Percentiles rank a stretch among this genome's conserved stretches.
These are phyloP conservation scores for Urocitellus parryii DNA, from an alignment of 2,113 vertebrate species.

Conservation along the genomic window DNA sequence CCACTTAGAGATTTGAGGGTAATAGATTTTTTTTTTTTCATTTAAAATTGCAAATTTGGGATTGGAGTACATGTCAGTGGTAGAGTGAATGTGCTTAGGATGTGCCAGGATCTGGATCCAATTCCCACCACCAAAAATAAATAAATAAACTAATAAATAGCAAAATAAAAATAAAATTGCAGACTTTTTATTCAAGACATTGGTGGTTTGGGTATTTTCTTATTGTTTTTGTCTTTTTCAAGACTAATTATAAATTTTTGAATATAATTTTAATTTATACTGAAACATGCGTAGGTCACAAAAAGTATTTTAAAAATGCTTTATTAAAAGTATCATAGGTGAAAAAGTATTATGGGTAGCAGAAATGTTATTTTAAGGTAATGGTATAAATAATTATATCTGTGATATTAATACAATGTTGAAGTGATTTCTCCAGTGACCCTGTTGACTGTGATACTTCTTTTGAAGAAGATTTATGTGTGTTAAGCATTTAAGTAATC, in stretches of 20 bases:
- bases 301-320: conserved; percentile 22
- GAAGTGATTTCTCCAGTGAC: neutral
- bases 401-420: neutral
- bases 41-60: conserved; percentile 70
- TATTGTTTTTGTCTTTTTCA: conserved; percentile 40
- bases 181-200: conserved; percentile 68
- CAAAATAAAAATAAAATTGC: conserved; percentile 53
- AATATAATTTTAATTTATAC: conserved; percentile 21
- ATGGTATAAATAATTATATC: neutral
- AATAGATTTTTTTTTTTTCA: neutral
- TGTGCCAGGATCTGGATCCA: neutral
- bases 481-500: neutral
- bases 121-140: neutral
- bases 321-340: neutral
- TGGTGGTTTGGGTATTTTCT: conserved; percentile 55
- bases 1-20: neutral
- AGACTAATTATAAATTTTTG: neutral
- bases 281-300: conserved; percentile 48
- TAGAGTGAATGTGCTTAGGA: neutral
- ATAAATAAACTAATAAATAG: neutral
- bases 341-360: neutral
- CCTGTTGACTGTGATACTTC: neutral
- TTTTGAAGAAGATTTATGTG: neutral
- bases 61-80: neutral
- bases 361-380: neutral